Conservation (phyloP, 2,888 invertebrate species). For the Drosophila anceps region DNA sequence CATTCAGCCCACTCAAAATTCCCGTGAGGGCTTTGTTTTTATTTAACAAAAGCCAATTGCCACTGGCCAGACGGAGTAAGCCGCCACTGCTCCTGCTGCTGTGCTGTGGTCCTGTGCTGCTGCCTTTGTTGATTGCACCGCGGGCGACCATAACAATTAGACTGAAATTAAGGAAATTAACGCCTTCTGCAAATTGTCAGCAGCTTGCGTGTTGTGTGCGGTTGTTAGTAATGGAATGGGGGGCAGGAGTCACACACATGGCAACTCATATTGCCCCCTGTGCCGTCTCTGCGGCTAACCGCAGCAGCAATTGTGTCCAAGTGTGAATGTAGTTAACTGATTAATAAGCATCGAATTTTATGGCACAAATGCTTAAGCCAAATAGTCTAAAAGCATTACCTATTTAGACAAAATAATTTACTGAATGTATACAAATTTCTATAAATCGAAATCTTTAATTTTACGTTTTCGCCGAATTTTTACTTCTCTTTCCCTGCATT, state of each 20-base stretch:
- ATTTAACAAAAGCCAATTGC: slow-evolving; percentile 50
- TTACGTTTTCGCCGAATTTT: neutral
- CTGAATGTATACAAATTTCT: neutral
- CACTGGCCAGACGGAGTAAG: slow-evolving; percentile 26
- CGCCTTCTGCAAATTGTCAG: slow-evolving; percentile 67
- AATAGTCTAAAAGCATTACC: neutral
- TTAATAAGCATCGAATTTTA: slow-evolving; percentile 18
- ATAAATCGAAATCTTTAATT: neutral
- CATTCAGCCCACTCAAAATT: slow-evolving; percentile 26
- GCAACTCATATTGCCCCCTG: slow-evolving; percentile 21
- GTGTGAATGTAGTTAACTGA: slow-evolving; percentile 25
- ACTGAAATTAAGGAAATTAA: slow-evolving; percentile 79
- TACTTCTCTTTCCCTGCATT: neutral
- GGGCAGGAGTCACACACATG: slow-evolving; percentile 10
- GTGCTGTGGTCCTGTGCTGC: slow-evolving; percentile 11
- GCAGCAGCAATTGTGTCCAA: slow-evolving; percentile 24
- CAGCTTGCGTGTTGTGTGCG: slow-evolving; percentile 25
- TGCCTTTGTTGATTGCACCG: slow-evolving; percentile 73
- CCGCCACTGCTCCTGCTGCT: slow-evolving; percentile 18
- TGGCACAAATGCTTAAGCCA: neutral
- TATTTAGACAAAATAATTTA: neutral
- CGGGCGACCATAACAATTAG: slow-evolving; percentile 78
- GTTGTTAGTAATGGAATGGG: neutral
- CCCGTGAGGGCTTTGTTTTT: slow-evolving; percentile 27
- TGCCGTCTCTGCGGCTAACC: slow-evolving; percentile 41